These are phyloP conservation scores for Pangasius macronema DNA, from an alignment of 2,797 vertebrate species.

Conservation along the genomic window DNA sequence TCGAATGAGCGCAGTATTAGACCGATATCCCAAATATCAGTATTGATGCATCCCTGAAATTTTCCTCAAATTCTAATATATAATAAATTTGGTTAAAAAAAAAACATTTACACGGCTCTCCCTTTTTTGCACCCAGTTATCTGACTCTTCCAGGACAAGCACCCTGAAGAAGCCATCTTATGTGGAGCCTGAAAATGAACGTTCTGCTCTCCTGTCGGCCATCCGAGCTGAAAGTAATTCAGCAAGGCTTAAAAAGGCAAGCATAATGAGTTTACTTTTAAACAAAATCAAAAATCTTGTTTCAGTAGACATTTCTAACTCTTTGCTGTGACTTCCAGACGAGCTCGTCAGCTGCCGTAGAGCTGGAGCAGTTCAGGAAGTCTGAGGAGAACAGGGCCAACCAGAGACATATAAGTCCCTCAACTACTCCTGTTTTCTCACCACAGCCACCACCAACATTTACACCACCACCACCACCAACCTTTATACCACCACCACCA, in stretches of 20 bases:
- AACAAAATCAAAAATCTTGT: neutral
- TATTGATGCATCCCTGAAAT: neutral
- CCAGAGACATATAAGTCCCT: slow-evolving; percentile 50
- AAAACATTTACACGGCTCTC: too few relatives aligned
- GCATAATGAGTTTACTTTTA: neutral
- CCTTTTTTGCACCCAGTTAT: slow-evolving; percentile 69
- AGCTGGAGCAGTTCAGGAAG: slow-evolving; percentile 76
- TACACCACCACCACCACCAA: slow-evolving; percentile 42
- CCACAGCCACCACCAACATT: slow-evolving; percentile 40
- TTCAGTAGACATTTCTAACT: slow-evolving; percentile 29
- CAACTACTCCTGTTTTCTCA: slow-evolving; percentile 28
- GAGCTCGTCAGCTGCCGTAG: slow-evolving; percentile 80
- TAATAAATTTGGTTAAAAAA: neutral
- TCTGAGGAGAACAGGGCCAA: slow-evolving; percentile 46
- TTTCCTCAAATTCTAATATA: neutral
- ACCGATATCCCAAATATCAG: neutral
- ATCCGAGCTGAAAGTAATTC: slow-evolving; percentile 81
- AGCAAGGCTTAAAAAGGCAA: slow-evolving; percentile 84
- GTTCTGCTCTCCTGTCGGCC: slow-evolving; percentile 85
- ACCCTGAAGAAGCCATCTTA: slow-evolving; percentile 64
- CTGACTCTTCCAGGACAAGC: slow-evolving; percentile 61
- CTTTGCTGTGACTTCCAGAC: slow-evolving; percentile 70
- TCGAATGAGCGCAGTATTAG: neutral
- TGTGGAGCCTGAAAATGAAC: slow-evolving; percentile 79
- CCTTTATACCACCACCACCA: slow-evolving; percentile 26